Percentiles rank a stretch among this genome's conserved stretches.
Evolutionary conservation across 2,797 vertebrate species (phyloP).

Genomic region (Syndactyla subalaris): DNA sequence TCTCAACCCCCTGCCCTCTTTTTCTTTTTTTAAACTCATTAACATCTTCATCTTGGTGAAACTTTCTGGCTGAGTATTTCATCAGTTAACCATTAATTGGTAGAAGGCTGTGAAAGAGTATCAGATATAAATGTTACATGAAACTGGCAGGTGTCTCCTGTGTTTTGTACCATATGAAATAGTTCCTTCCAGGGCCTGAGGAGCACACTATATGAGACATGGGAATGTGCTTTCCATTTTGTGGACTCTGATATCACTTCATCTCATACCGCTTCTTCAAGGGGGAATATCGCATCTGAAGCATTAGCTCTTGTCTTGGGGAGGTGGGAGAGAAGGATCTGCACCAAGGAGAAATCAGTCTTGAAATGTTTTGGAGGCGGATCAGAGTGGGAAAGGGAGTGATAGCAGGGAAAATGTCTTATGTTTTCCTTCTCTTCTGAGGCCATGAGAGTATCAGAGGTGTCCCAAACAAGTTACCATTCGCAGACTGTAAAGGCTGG

Average conservation of each 20-base stretch:
- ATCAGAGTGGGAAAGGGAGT: neutral
- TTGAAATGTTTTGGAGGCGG: neutral
- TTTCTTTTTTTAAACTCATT: slow-evolving; percentile 52
- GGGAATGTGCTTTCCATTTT: neutral
- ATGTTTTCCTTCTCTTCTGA: neutral
- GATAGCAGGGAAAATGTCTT: neutral
- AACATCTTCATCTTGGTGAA: slow-evolving; percentile 29
- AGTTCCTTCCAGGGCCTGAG: neutral
- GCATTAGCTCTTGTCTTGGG: neutral
- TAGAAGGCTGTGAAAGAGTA: neutral
- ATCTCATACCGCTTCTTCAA: neutral
- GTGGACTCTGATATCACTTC: neutral
- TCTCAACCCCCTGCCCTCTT: slow-evolving; percentile 10
- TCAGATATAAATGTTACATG: neutral
- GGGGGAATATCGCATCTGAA: neutral
- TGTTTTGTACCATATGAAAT: neutral
- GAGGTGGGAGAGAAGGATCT: neutral
- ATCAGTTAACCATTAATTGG: slow-evolving; percentile 18
- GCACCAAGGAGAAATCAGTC: neutral
- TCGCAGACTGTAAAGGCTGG: neutral
- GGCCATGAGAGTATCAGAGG: neutral
- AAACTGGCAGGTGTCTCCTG: neutral
- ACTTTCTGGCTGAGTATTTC: slow-evolving; percentile 16
- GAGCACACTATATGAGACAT: neutral
- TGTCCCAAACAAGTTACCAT: neutral